Conservation (phyloP, 2,888 invertebrate species). For the Perdita meconis region DNA sequence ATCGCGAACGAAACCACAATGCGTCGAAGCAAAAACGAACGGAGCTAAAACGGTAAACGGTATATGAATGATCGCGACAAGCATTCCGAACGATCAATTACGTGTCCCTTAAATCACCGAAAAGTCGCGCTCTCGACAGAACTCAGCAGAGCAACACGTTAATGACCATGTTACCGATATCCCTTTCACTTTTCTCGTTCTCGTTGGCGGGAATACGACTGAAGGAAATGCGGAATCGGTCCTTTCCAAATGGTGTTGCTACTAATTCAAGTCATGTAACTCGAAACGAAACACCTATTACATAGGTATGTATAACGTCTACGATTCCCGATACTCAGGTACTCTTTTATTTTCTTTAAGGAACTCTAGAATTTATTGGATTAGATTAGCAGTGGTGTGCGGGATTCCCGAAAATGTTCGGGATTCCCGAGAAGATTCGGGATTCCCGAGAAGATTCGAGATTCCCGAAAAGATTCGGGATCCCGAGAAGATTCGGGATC, state of each 20-base stretch:
- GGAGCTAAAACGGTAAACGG: background rate
- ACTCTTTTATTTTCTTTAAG: too few species aligned
- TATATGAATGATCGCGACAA: constrained; percentile 20
- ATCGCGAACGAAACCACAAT: too few species aligned
- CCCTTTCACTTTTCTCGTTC: constrained; percentile 11
- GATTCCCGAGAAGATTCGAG: too few species aligned
- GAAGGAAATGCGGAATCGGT: background rate
- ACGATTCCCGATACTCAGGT: too few species aligned
- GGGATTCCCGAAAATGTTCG: too few species aligned
- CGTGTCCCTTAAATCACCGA: background rate
- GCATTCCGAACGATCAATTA: constrained; percentile 2
- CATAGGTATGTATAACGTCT: too few species aligned
- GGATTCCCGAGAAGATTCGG: too few species aligned
- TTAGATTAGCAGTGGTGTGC: too few species aligned
- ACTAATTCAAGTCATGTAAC: background rate
- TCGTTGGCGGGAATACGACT: background rate
- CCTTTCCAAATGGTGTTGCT: background rate
- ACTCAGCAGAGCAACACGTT: constrained; percentile 20
- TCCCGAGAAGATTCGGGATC: too few species aligned
- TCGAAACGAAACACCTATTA: background rate
- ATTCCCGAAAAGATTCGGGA: too few species aligned
- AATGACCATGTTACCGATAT: constrained; percentile 33
- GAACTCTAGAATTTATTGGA: too few species aligned
- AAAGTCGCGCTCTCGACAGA: constrained; percentile 1
- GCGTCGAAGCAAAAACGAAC: constrained; percentile 22